These are phyloP conservation scores for Poecilia wingei DNA, from an alignment of 2,797 vertebrate genomes.

Conservation along the genomic window DNA sequence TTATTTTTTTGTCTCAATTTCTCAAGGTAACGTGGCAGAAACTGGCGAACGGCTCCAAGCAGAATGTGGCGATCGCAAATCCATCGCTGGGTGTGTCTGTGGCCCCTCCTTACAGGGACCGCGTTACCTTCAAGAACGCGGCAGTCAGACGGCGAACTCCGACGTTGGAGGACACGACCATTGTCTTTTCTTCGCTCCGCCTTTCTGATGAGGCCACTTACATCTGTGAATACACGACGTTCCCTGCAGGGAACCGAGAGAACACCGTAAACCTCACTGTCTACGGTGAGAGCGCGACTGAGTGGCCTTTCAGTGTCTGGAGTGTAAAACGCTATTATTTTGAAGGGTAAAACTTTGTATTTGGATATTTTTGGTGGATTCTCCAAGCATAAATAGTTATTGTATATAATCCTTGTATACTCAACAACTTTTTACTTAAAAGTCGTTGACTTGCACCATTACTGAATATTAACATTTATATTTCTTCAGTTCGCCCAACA, in stretches of 20 bases:
- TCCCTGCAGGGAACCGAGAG: constrained; percentile 94
- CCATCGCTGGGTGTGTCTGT: constrained; percentile 93
- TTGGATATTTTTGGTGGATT: background rate
- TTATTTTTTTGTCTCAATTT: background rate
- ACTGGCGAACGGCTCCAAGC: constrained; percentile 90
- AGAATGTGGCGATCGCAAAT: constrained; percentile 96
- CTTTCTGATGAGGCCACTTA: constrained; percentile 92
- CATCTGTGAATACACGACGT: constrained; percentile 98
- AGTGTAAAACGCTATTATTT: background rate
- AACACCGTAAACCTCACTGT: constrained; percentile 95
- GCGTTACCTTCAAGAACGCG: constrained; percentile 88
- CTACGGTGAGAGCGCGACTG: constrained; percentile 82
- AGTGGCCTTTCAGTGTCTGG: background rate
- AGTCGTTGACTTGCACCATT: background rate
- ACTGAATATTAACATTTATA: background rate
- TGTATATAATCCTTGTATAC: background rate
- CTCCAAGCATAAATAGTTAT: background rate
- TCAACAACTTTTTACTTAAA: background rate
- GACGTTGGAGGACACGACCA: constrained; percentile 91
- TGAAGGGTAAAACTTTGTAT: background rate
- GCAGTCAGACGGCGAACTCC: constrained; percentile 88
- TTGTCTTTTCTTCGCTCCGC: constrained; percentile 88
- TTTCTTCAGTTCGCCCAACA: constrained; percentile 86
- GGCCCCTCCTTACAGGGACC: constrained; percentile 87
- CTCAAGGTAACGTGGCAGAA: constrained; percentile 93